Evolutionary conservation across 2,888 invertebrate genomes (phyloP).

Genomic region (Cheilosia urbana): DNA sequence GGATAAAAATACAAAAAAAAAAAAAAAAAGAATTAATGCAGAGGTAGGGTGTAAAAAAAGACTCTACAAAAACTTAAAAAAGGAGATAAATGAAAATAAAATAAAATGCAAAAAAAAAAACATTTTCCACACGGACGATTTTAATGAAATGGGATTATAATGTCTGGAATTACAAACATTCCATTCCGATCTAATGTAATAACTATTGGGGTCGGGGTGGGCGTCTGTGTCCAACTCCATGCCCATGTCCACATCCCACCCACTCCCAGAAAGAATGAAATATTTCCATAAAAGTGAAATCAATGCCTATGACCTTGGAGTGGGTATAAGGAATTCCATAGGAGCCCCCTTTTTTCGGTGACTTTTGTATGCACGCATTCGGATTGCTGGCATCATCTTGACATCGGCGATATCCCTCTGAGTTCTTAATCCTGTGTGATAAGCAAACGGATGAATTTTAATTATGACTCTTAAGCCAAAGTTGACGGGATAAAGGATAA

Average conservation of each 20-base stretch:
- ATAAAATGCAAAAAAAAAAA: slow-evolving; percentile 54
- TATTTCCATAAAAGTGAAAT: slow-evolving; percentile 60
- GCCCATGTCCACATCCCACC: not conserved
- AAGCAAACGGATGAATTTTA: slow-evolving; percentile 74
- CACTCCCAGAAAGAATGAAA: slow-evolving; percentile 21
- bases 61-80: slow-evolving; percentile 26
- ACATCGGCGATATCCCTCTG: slow-evolving; percentile 59
- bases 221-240: not conserved
- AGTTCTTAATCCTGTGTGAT: slow-evolving; percentile 67
- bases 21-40: slow-evolving; percentile 27
- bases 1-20: slow-evolving; percentile 1
- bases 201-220: slow-evolving; percentile 57
- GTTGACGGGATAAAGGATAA: slow-evolving; percentile 53
- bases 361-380: not conserved
- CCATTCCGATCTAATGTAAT: slow-evolving; percentile 72
- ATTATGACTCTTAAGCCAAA: slow-evolving; percentile 69
- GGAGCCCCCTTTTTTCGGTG: slow-evolving; percentile 13
- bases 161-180: slow-evolving; percentile 75
- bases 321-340: slow-evolving; percentile 1
- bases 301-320: slow-evolving; percentile 54
- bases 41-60: slow-evolving; percentile 36
- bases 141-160: slow-evolving; percentile 75
- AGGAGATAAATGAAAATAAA: slow-evolving; percentile 60
- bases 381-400: slow-evolving; percentile 38
- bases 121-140: slow-evolving; percentile 73